Conservation (phyloP, 2,888 invertebrate genomes). For the Lasioglossum calceatum region DNA sequence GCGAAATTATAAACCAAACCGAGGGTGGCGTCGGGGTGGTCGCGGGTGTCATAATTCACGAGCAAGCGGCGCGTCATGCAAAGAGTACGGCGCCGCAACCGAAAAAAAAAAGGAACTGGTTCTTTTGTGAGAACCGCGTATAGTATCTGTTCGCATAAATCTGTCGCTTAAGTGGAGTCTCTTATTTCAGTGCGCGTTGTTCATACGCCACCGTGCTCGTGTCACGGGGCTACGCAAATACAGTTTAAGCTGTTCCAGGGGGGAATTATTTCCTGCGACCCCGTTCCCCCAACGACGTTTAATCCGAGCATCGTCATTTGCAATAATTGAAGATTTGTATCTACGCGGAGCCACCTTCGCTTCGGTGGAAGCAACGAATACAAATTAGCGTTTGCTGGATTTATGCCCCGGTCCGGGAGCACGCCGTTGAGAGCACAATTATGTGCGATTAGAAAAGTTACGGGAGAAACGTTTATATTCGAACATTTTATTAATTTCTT, state of each 20-base stretch:
- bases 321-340: slow-evolving; percentile 56
- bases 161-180: slow-evolving; percentile 63
- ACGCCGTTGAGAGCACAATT: slow-evolving; percentile 25
- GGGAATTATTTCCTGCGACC: slow-evolving; percentile 46
- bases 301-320: slow-evolving; percentile 54
- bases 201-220: slow-evolving; percentile 38
- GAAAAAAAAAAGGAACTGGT: slow-evolving; percentile 32
- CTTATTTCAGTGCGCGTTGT: slow-evolving; percentile 57
- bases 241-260: slow-evolving; percentile 38
- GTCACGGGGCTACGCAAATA: slow-evolving; percentile 54
- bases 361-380: slow-evolving; percentile 8
- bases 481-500: neutral
- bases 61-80: slow-evolving; percentile 37
- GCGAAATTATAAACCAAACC: slow-evolving; percentile 52
- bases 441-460: slow-evolving; percentile 29
- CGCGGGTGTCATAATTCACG: slow-evolving; percentile 47
- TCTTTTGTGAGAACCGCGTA: slow-evolving; percentile 58
- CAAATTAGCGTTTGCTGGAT: slow-evolving; percentile 15
- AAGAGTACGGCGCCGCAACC: slow-evolving; percentile 16
- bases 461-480: neutral
- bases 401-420: neutral
- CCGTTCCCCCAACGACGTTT: slow-evolving; percentile 33
- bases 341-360: neutral
- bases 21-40: neutral
- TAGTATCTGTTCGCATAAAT: slow-evolving; percentile 61